Conservation (phyloP, 2,113 vertebrate species). For the Dipodomys spectabilis region DNA sequence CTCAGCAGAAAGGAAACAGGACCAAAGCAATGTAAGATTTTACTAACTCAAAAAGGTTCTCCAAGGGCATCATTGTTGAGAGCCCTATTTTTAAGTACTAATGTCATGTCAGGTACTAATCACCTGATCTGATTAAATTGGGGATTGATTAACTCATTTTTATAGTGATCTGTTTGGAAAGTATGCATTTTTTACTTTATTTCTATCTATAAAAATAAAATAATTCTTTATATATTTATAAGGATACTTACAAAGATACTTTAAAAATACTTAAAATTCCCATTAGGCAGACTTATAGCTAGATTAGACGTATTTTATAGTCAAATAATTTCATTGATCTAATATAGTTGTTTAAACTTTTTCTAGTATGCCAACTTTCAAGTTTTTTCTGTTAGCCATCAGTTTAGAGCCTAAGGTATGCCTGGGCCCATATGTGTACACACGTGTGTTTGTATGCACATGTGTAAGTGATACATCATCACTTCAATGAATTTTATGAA, state of each 20-base stretch:
- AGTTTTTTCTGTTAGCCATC: background rate
- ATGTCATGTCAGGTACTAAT: background rate
- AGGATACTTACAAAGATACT: too few species aligned
- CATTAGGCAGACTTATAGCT: background rate
- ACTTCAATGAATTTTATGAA: background rate
- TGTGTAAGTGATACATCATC: background rate
- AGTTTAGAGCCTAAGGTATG: background rate
- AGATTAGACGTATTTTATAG: background rate
- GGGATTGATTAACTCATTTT: background rate
- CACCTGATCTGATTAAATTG: background rate
- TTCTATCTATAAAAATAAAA: background rate
- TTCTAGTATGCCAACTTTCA: background rate
- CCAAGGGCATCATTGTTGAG: background rate
- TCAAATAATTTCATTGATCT: background rate
- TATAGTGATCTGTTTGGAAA: background rate
- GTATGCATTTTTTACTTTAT: too few species aligned
- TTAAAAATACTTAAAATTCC: background rate
- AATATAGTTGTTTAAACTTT: background rate
- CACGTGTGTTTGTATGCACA: background rate
- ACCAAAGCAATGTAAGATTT: background rate
- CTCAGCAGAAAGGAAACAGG: background rate
- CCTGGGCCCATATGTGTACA: background rate
- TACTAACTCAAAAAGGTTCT: conserved; percentile 18
- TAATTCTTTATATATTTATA: background rate
- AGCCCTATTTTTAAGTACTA: background rate